A percentile compares a stretch with the other conserved stretches of the same genome.
phyloP scores from a whole-genome alignment of 2,797 vertebrate species.

The Centroberyx gerrardi region DNA sequence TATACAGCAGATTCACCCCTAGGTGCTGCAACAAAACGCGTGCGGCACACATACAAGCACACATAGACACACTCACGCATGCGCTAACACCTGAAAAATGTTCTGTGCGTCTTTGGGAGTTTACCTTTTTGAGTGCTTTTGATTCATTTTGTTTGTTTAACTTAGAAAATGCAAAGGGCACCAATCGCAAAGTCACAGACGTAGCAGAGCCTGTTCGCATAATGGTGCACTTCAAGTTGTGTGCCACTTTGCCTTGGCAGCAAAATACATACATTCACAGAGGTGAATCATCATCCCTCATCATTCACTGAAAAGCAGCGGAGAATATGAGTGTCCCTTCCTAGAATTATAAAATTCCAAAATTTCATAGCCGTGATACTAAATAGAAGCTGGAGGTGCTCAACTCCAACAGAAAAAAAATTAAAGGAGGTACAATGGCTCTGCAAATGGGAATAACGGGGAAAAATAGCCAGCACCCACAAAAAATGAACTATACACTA shows the following conservation, averaged over 20 bases:
- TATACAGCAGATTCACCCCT: slow-evolving; percentile 2
- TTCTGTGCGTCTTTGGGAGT: too few relatives aligned
- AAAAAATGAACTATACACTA: neutral
- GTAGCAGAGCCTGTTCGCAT: neutral
- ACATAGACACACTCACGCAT: neutral
- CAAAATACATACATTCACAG: slow-evolving; percentile 17
- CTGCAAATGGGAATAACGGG: neutral
- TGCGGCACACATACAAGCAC: neutral
- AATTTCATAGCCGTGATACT: neutral
- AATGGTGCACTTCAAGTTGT: neutral
- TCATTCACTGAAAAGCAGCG: neutral
- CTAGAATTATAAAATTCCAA: neutral
- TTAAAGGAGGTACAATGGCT: neutral
- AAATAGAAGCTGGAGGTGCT: neutral
- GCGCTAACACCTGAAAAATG: too few relatives aligned
- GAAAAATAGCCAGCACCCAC: neutral
- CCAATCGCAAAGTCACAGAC: neutral
- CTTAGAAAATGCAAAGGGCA: neutral
- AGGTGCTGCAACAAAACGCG: too few relatives aligned
- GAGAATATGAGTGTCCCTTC: slow-evolving; percentile 42
- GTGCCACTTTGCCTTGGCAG: slow-evolving; percentile 28
- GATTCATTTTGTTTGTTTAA: neutral
- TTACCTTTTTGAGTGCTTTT: neutral
- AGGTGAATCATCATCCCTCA: slow-evolving; percentile 46
- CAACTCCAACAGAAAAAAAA: neutral